phyloP scores from a whole-genome alignment of 2,888 invertebrate genomes.

The Junonia oenone region DNA sequence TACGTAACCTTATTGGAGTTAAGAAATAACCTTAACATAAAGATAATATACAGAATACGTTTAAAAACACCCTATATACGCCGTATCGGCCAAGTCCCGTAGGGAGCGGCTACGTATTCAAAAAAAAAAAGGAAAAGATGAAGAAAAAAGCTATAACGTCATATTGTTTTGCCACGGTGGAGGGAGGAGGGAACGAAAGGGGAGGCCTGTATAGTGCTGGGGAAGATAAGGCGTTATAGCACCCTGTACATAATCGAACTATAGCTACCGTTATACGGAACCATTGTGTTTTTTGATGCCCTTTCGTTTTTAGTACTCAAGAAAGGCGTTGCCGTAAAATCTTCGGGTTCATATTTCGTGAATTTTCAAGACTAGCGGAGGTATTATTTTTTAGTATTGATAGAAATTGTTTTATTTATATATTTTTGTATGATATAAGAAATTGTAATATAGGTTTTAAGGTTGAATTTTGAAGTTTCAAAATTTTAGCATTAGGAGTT shows the following conservation, averaged over 20 bases:
- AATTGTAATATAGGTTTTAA: too few relatives aligned
- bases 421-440: too few relatives aligned
- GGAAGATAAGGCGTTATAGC: slow-evolving; percentile 68
- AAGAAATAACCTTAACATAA: not conserved
- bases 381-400: not conserved
- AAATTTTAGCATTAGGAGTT: too few relatives aligned
- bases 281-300: slow-evolving; percentile 60
- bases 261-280: slow-evolving; percentile 41
- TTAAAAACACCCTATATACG: slow-evolving; percentile 23
- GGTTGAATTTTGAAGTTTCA: too few relatives aligned
- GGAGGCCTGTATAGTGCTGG: slow-evolving; percentile 64
- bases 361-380: not conserved
- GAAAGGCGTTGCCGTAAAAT: slow-evolving; percentile 49
- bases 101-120: slow-evolving; percentile 66
- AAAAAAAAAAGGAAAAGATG: slow-evolving; percentile 65
- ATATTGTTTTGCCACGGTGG: slow-evolving; percentile 77
- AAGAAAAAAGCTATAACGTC: slow-evolving; percentile 78
- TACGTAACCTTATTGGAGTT: not conserved
- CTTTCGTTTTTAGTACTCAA: slow-evolving; percentile 48
- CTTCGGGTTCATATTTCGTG: slow-evolving; percentile 23
- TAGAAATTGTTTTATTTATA: not conserved
- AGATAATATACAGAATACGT: slow-evolving; percentile 1
- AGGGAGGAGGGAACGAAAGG: slow-evolving; percentile 38
- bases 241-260: slow-evolving; percentile 46
- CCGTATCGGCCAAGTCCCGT: slow-evolving; percentile 56